Evolutionary conservation across 2,113 vertebrate genomes (phyloP), one percentile per base, ranked within the genome.

Genomic region (Sarotherodon lohbergeri): DNA sequence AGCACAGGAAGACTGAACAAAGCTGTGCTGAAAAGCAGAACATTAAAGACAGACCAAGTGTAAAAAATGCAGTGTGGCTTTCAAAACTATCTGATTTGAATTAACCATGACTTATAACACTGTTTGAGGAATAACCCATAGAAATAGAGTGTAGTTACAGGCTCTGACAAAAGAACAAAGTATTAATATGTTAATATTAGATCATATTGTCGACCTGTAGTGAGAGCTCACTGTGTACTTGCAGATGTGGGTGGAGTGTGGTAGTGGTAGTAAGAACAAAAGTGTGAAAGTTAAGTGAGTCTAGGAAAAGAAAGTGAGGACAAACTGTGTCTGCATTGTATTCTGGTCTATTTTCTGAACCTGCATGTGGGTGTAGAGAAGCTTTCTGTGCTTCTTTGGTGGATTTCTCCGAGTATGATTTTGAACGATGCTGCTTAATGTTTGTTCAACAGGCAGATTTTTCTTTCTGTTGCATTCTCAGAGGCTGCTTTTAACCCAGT

Each of bases 311-410:
- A 68, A 81, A 78, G 56, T 73, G 86, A 86, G 81, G 81, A 71
- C 14, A 71, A n/a, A 16, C 34, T 7, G 24, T 66, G 82, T 78
- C 61, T 89, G 82, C 50, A 16, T 6, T 78, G 52, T 9, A 14
- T 71, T 88, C 14, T 68, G 43, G 9, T 88, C 86, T 90, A 88
- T 90, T 93, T 89, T 88, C 83, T 90, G 89, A 82, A 22, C 6
- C 68, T 73, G 50, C n/a, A 11, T 10, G 88, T 87, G 80, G 86
- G 88, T 12, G 88, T 57, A 55, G 36, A 63, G 12, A 41, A 27
- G 9, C 36, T 61, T 84, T 78, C 29, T 76, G 4, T 52, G 39
- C 59, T 48, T 73, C 54, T 73, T 57, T 12, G 8, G 48, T 48
- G 86, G 52, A 84, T 84, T 82, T 80, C 8, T 43, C 50, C 4